phyloP scores from a whole-genome alignment of 2,888 invertebrate genomes.

The Zygogramma bicolorata region DNA sequence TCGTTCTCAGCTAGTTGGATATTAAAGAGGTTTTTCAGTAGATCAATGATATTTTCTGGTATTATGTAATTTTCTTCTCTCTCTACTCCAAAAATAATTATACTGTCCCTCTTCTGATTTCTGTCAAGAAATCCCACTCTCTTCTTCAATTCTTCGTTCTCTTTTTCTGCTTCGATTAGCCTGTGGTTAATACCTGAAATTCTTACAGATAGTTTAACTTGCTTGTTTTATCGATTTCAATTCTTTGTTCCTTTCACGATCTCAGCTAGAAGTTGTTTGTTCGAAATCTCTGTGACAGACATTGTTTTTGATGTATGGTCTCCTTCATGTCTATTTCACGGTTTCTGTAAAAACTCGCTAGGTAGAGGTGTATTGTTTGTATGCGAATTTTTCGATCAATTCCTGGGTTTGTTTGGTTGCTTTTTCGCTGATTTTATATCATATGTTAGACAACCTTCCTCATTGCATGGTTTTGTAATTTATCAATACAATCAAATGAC shows the following conservation, averaged over 20 bases:
- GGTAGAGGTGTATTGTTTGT: not conserved
- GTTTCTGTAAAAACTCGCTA: not conserved
- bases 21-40: not conserved
- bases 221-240: not conserved
- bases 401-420: not conserved
- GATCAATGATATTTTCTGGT: conserved; percentile 4
- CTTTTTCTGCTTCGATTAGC: not conserved
- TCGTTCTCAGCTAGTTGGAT: not conserved
- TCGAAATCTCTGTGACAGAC: not conserved
- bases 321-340: not conserved
- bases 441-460: not conserved
- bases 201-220: not conserved
- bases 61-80: not conserved
- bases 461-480: not conserved
- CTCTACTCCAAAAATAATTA: conserved; percentile 4
- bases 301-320: not conserved
- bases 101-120: not conserved
- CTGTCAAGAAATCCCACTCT: not conserved
- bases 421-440: not conserved
- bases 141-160: not conserved
- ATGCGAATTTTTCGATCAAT: not conserved
- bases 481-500: not conserved
- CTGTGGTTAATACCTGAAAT: not conserved
- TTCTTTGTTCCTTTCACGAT: not conserved
- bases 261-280: not conserved